A percentile compares a stretch with the other conserved stretches of the same genome.
phyloP scores from a whole-genome alignment of 2,797 vertebrate species.

The Falco novaeseelandiae region DNA sequence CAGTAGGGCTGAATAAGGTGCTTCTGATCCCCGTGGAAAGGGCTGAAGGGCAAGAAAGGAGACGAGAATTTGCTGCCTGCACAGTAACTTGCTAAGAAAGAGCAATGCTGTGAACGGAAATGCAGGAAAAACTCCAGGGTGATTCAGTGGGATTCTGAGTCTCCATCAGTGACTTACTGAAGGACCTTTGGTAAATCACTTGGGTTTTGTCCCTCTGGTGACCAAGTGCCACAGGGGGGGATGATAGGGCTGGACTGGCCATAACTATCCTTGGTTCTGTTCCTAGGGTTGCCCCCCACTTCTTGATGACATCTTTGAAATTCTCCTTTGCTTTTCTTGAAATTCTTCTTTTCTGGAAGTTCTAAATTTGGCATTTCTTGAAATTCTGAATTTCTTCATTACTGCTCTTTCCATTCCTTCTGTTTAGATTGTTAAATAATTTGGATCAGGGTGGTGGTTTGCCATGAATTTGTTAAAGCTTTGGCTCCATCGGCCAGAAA shows the following conservation, averaged over 20 bases:
- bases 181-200: not conserved
- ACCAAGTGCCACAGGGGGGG: not conserved
- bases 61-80: not conserved
- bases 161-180: not conserved
- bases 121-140: not conserved
- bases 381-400: not conserved
- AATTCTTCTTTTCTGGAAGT: not conserved
- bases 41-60: not conserved
- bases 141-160: not conserved
- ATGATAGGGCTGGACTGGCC: not conserved
- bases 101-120: not conserved
- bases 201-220: not conserved
- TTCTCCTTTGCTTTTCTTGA: not conserved
- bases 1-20: not conserved
- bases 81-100: not conserved
- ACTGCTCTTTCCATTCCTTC: not conserved
- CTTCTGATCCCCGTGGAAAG: not conserved
- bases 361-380: not conserved
- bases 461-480: not conserved
- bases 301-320: not conserved
- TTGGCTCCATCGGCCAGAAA: not conserved
- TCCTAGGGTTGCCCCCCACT: not conserved
- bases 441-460: not conserved
- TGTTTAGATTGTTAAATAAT: not conserved
- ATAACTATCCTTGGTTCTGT: accelerated